Base-by-base conservation (phyloP, 2,888 invertebrate genomes). In the Glomeris marginata region DNA sequence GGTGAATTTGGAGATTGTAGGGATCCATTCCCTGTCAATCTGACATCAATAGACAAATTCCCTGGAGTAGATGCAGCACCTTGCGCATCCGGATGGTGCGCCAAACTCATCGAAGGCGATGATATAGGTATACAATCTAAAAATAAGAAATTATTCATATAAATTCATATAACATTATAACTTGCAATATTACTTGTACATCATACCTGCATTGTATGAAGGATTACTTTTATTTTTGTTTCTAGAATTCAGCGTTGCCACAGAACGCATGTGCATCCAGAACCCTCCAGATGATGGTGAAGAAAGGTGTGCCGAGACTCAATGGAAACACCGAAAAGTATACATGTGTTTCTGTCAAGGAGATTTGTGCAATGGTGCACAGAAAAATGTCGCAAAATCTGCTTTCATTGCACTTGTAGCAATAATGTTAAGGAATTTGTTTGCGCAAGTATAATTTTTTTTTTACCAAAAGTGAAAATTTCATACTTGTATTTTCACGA, bases 1-100 rank as follows among this genome's bases (percentile, higher is more conserved):
- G 90, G 91, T 20, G 84, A 85, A 49, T 67, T 83, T 36, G 91
- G 91, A 3, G 81, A 84, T 56, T 91, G 91, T 65, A 85, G 84
- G 60, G 91, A 91, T 70, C 81, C 82, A 10, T 88, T 88, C 62
- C 75, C 72, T 1, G 78, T 77, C 58, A 90, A 90, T 71, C 76
- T 77, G 13, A 85, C 87, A 0, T 76, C 80, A 58, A 76, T 80
- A 3, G 78, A 79, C 56, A 69, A 71, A 18, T 80, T 80, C 61
- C 52, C 55, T n/a, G 86, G 86, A 0, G 76, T 88, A 1, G 74
- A 80, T 59, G 77, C 81, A 1, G 76, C 80, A 11, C 83, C 84
- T 0, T 90, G 90, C 60, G 82, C 85, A 1, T 86, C 86, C 0
- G 88, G 88, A 37, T 91, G 91, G 91, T 91, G 91, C 62, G 85